These are phyloP conservation scores for Orius insidiosus DNA, from an alignment of 1,140 invertebrate species.

Conservation along the genomic window DNA sequence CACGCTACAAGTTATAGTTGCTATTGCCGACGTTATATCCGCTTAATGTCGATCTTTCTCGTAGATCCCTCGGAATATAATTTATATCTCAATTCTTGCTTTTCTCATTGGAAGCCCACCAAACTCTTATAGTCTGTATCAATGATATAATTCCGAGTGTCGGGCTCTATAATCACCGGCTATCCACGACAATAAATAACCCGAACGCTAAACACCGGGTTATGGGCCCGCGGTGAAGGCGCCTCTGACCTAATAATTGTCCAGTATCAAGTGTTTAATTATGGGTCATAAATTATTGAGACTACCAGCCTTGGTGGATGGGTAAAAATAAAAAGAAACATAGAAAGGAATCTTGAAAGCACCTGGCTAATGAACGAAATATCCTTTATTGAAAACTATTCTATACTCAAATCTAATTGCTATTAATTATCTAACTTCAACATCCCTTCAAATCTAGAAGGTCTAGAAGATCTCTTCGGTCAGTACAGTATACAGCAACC, in stretches of 20 bases:
- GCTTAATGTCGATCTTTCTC: slow-evolving; percentile 3
- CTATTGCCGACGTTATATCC: slow-evolving; percentile 7
- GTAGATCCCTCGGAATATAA: slow-evolving; percentile 5
- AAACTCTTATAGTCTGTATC: not conserved
- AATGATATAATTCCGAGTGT: slow-evolving; percentile 6
- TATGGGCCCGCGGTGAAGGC: slow-evolving; percentile 3
- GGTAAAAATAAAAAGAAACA: not conserved
- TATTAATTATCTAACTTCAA: too few species aligned
- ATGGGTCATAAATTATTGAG: slow-evolving; percentile 4
- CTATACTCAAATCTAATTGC: too few species aligned
- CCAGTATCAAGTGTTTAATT: slow-evolving; percentile 9
- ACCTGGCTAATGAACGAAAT: too few species aligned
- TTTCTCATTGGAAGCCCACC: too few species aligned
- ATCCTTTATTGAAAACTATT: too few species aligned
- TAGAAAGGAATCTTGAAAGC: too few species aligned
- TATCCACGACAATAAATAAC: slow-evolving; percentile 3
- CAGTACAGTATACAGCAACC: too few species aligned
- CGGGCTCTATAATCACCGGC: not conserved
- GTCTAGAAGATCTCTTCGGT: too few species aligned
- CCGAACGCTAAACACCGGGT: slow-evolving; percentile 2
- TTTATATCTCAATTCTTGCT: slow-evolving; percentile 6
- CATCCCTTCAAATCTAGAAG: too few species aligned
- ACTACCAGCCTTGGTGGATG: not conserved
- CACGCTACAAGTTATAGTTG: slow-evolving; percentile 7
- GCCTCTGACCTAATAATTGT: slow-evolving; percentile 8